Base-by-base conservation (phyloP, 2,888 invertebrate species). In the Pherbina coryleti region DNA sequence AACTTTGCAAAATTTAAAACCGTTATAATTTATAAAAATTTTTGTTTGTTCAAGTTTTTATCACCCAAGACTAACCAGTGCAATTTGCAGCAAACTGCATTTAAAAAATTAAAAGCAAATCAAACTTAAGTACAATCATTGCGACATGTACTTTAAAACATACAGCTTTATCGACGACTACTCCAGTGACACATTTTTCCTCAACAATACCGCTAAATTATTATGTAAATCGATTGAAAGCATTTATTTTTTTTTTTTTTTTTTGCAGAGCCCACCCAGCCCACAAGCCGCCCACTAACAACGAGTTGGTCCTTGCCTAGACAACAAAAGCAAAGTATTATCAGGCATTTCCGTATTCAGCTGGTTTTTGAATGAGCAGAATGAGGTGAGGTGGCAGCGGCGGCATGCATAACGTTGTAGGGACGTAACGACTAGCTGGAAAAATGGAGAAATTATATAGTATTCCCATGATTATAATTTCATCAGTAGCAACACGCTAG, bases 381-480 rank as follows among this genome's bases (percentile, higher is more conserved):
- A 7, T 2, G 64, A 28, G 64, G 31, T 28, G n/a, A 0, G 31
- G n/a, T 28, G 8, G 34, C 34, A 17, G 25, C 28, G 25, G 19
- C 62, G 19, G 17, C 7, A 28, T 64, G 17, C n/a, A 28, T 31
- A 22, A 3, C 22, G 19, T 69, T 51, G 22, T 51, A 69, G 69
- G 49, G 69, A 51, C 69, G 69, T 69, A 17, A 51, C 51, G 28
- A 51, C 69, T 51, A 34, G 75, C 14, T 37, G 67, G 25, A 75
- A 67, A 55, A 55, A 67, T 53, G 44, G 75, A 67, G 84, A 85
- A 87, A 86, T 87, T 87, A 84, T 83, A 85, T 84, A 72, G 55
- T 75, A 86, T 86, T 87, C 87, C 84, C 86, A 84, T 86, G 88
- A 85, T 87, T 87, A 88, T 87, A 88, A 87, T 87, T 88, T 87